Percentiles rank a stretch among this genome's conserved stretches.
These are phyloP conservation scores for Platerodrilus igneus DNA, from an alignment of 2,888 invertebrate genomes.

Conservation along the genomic window DNA sequence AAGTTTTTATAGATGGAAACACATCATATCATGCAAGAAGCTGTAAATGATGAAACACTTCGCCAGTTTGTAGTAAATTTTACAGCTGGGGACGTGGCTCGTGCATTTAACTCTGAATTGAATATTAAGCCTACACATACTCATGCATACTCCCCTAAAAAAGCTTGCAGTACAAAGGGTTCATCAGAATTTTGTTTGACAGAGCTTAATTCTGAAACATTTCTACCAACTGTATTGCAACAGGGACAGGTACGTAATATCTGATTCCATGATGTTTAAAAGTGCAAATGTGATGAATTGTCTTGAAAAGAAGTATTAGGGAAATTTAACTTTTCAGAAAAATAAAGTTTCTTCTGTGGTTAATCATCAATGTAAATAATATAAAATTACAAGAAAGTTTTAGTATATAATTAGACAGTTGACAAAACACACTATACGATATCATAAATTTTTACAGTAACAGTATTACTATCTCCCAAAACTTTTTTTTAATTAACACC, in stretches of 20 bases:
- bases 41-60: constrained; percentile 51
- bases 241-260: constrained; percentile 53
- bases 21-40: constrained; percentile 59
- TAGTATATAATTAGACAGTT: no score
- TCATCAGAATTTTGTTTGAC: constrained; percentile 50
- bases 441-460: no score
- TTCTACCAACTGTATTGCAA: constrained; percentile 58
- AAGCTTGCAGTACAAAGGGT: constrained; percentile 26
- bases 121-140: constrained; percentile 35
- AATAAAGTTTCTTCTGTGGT: no score
- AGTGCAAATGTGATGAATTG: no score
- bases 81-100: constrained; percentile 41
- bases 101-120: constrained; percentile 37
- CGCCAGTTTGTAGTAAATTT: constrained; percentile 55
- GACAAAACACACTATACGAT: no score
- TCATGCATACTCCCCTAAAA: constrained; percentile 28
- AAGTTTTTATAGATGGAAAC: constrained; percentile 59
- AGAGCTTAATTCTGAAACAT: constrained; percentile 64
- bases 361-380: no score
- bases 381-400: no score
- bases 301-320: no score
- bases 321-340: no score
- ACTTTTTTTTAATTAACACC: no score
- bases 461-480: no score
- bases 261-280: no score